Evolutionary conservation across 1,140 invertebrate genomes (phyloP).

Genomic region (Fopius arisanus): DNA sequence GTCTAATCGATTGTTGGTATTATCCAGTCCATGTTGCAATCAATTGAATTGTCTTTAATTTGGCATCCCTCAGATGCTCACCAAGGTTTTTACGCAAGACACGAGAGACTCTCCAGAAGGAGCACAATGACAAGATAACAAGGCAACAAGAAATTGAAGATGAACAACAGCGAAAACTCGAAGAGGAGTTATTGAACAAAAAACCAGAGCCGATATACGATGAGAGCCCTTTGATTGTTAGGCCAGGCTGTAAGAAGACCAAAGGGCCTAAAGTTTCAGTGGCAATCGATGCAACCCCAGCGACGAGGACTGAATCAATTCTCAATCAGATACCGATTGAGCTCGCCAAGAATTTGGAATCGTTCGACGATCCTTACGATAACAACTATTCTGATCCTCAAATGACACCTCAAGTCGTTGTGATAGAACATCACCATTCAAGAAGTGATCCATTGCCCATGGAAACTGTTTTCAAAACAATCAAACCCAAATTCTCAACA

Average conservation of each 20-base stretch:
- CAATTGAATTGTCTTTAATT: background rate
- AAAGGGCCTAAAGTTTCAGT: conserved; percentile 74
- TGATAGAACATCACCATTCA: conserved; percentile 75
- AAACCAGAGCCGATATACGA: conserved; percentile 56
- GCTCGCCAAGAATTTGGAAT: conserved; percentile 64
- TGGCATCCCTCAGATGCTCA: conserved; percentile 66
- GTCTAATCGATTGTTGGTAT: background rate
- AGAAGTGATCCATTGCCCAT: conserved; percentile 70
- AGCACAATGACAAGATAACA: conserved; percentile 61
- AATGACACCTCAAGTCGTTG: conserved; percentile 51
- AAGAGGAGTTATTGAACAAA: conserved; percentile 56
- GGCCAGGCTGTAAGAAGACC: conserved; percentile 58
- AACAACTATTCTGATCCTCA: conserved; percentile 19
- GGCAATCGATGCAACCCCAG: conserved; percentile 78
- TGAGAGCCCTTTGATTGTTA: conserved; percentile 60
- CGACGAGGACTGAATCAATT: conserved; percentile 74
- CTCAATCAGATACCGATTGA: conserved; percentile 79
- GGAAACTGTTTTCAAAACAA: conserved; percentile 47
- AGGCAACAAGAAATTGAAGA: conserved; percentile 60
- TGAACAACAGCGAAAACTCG: conserved; percentile 52
- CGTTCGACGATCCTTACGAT: conserved; percentile 23
- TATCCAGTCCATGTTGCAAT: background rate
- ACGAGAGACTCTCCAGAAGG: conserved; percentile 56
- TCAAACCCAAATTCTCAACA: conserved; percentile 44
- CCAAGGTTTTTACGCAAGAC: conserved; percentile 69